Base-by-base conservation (phyloP, 2,113 vertebrate genomes). In the Brienomyrus brachyistius region DNA sequence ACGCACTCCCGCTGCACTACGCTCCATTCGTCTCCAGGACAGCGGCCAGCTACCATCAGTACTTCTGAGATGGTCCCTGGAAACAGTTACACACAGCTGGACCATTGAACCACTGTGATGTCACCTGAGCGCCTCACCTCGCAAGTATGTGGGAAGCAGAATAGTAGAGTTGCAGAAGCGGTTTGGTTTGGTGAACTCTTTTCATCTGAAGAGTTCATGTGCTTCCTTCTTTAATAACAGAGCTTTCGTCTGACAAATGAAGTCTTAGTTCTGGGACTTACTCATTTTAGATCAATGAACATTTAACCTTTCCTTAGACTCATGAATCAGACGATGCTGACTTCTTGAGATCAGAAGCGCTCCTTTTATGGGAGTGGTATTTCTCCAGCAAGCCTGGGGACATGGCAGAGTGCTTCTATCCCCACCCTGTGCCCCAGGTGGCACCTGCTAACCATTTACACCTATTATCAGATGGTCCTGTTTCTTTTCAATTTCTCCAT, bases 301-400 rank as follows among this genome's bases (percentile, higher is more conserved):
- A 74, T 77, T 51, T 77, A 88, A 35, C 40, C 87, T 31, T 88
- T 88, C 62, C 45, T 70, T 40, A 88, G 59, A 11, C 87, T 88
- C 87, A 70, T 51, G 66, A 66, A 66, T 47, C 9, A 70, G 27
- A 70, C 11, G 5, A 19, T n/a, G 43, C 59, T 13, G 77, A 47
- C 77, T 82, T 82, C 77, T 40, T 82, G 40, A 47, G 77, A 82
- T 82, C 77, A 82, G 35, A 47, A 45, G 31, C 40, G 2, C 6
- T 43, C 27, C 27, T 45, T 13, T 82, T 7, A 40, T 19, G 5
- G 17, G 17, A 82, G 43, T 9, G 19, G 35, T 47, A 43, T 47
- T 82, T 45, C 15, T 82, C 35, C 31, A 31, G 31, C 9, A 35
- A 31, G 74, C 40, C 27, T 45, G 40, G n/a, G 59, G 1, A n/a